Evolutionary conservation across 2,113 vertebrate species (phyloP).

Genomic region (Mungos mungo): DNA sequence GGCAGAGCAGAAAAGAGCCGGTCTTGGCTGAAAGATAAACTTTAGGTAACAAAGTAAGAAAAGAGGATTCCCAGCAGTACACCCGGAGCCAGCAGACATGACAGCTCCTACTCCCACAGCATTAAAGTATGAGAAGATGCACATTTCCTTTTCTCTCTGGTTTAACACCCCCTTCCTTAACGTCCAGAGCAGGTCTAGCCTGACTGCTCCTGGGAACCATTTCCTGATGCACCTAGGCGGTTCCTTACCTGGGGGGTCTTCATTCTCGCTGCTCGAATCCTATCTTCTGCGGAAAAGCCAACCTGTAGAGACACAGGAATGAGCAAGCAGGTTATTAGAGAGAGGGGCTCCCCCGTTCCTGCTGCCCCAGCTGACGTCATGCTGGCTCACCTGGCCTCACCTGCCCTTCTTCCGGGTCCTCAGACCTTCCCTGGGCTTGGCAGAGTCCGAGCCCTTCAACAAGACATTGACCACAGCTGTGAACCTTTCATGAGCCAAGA

Average conservation of each 20-base stretch:
- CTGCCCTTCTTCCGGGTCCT: neutral
- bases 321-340: neutral
- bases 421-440: neutral
- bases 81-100: no score
- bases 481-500: neutral
- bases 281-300: rapidly evolving
- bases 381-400: no score
- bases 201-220: neutral
- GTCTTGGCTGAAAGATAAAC: neutral
- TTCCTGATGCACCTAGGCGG: no score
- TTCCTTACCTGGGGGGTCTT: neutral
- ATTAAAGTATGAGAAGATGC: neutral
- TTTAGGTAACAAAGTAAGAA: neutral
- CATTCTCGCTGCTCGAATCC: neutral
- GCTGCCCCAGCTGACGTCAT: neutral
- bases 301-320: neutral
- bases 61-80: neutral
- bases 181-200: neutral
- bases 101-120: neutral
- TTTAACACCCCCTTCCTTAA: neutral
- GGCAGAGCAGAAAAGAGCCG: neutral
- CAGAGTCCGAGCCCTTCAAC: neutral
- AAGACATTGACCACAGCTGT: neutral
- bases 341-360: neutral
- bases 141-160: neutral